phyloP scores from a whole-genome alignment of 2,888 invertebrate species.

The Uropetala carovei region DNA sequence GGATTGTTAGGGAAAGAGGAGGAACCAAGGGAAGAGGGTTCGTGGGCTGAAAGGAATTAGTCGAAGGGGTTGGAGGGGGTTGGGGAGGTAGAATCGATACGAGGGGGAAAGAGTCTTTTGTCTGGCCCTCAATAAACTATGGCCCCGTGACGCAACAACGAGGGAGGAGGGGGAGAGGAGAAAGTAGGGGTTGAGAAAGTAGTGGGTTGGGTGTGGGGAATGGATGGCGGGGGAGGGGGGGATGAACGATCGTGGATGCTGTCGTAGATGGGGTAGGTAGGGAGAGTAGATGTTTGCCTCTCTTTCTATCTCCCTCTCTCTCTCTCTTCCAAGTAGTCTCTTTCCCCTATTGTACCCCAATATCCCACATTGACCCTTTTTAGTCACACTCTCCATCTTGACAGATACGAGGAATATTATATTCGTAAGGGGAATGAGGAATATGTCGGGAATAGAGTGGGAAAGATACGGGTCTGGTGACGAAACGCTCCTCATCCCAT shows the following conservation, averaged over 20 bases:
- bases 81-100: neutral
- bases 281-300: neutral
- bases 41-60: conserved; percentile 37
- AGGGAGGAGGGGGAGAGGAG: neutral
- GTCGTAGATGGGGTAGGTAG: neutral
- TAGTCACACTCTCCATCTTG: neutral
- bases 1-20: conserved; percentile 35
- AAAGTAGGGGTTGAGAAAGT: neutral
- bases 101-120: conserved; percentile 10
- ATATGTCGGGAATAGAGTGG: too few relatives aligned
- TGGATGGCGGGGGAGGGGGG: neutral
- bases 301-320: too few relatives aligned
- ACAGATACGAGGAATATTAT: neutral
- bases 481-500: neutral
- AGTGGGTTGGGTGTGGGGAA: neutral
- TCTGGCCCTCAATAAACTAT: conserved; percentile 45
- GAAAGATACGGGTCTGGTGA: neutral
- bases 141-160: conserved; percentile 52
- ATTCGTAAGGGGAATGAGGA: neutral
- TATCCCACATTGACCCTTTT: conserved; percentile 26
- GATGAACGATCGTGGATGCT: too few relatives aligned
- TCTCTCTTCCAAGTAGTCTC: conserved; percentile 1
- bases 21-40: conserved; percentile 12
- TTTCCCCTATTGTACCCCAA: conserved; percentile 22
- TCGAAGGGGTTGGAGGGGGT: neutral